phyloP scores from a whole-genome alignment of 2,113 vertebrate genomes.

The Eulemur macaco region DNA sequence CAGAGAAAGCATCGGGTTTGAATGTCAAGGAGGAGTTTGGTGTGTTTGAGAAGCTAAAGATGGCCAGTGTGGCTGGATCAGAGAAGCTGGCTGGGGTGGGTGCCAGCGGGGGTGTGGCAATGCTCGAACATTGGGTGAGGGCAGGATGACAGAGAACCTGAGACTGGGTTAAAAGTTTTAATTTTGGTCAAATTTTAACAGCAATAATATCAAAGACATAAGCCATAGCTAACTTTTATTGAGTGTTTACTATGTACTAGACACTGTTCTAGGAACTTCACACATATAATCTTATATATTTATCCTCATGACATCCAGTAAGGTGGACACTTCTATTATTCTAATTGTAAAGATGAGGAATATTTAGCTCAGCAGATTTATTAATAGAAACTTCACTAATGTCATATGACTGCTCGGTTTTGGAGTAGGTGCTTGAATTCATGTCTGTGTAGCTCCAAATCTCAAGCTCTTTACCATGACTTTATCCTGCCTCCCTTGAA shows the following conservation, averaged over 20 bases:
- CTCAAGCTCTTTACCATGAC: background rate
- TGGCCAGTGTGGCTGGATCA: background rate
- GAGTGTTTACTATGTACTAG: background rate
- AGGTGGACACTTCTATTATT: background rate
- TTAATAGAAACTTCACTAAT: background rate
- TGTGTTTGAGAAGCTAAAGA: background rate
- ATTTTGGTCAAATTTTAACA: background rate
- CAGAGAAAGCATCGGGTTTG: background rate
- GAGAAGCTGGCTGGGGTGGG: too few species aligned
- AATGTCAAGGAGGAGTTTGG: background rate
- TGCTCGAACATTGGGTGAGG: background rate
- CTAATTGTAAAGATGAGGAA: too few species aligned
- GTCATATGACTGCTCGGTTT: background rate
- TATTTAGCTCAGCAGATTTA: background rate
- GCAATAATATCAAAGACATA: background rate
- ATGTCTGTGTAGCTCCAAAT: background rate
- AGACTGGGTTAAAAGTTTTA: background rate
- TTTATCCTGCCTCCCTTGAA: background rate
- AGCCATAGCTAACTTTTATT: background rate
- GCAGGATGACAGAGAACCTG: background rate
- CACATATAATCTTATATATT: background rate
- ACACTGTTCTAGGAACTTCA: background rate
- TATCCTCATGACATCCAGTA: background rate
- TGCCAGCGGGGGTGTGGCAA: too few species aligned
- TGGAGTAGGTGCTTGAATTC: background rate